Evolutionary conservation across 2,113 vertebrate species (phyloP), one percentile per base, ranked within the genome.

Genomic region (Anarrhichthys ocellatus): DNA sequence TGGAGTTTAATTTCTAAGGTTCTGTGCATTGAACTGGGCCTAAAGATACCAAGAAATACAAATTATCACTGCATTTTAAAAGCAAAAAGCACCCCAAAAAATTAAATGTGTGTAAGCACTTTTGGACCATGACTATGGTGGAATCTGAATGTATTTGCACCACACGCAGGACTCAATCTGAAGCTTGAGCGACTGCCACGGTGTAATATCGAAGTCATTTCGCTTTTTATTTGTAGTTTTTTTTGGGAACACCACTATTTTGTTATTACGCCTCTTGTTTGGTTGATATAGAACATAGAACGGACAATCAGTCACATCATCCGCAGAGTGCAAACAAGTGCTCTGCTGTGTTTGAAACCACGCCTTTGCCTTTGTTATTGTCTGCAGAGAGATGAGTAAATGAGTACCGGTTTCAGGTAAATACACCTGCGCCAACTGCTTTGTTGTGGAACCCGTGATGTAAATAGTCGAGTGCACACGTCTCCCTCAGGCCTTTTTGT

Each of bases 231-330:
- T 6, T 6, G n/a, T n/a, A n/a, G n/a, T n/a, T n/a, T n/a, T n/a
- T n/a, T 63, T 77, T 48, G 46, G 64, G 2, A 2, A 63, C 8
- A 11, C 58, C 62, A 34, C 79, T 75, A 46, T 62, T 63, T 80
- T 65, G 73, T 63, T 83, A 48, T 38, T 5, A 38, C 24, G n/a
- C n/a, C n/a, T n/a, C n/a, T n/a, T n/a, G n/a, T n/a, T n/a, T 27
- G 27, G 27, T 27, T 27, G 27, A 27, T 1, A 27, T 27, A 27
- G 27, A 27, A 27, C 17, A 63, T 14, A 81, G 50, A 61, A 62
- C 5, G 11, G 77, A 89, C 91, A 89, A 89, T 91, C 81, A 74
- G 52, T 67, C 13, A 34, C 70, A 58, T 52, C 36, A 66, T 68
- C 63, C 80, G 64, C 69, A 71, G 54, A 52, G 75, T n/a, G 61